Evolutionary conservation across 2,888 invertebrate species (phyloP).

Genomic region (Calameuta pallipes): DNA sequence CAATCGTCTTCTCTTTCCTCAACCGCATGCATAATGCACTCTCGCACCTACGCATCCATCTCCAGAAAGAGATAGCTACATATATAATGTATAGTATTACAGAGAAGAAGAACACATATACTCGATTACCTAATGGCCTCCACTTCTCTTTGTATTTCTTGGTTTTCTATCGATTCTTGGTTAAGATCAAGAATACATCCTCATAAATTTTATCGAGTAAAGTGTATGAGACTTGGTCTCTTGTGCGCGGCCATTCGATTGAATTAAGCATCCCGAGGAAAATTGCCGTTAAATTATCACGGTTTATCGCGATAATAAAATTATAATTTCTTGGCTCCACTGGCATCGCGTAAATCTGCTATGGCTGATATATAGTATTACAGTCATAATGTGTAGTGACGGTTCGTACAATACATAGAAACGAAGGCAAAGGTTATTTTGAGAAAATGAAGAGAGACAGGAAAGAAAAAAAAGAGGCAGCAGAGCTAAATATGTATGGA

Average conservation of each 20-base stretch:
- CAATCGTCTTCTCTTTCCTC: not conserved
- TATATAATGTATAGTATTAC: not conserved
- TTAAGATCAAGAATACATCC: slow-evolving; percentile 7
- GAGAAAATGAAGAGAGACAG: not conserved
- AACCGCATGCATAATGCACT: not conserved
- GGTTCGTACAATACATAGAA: not conserved
- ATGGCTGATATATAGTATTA: not conserved
- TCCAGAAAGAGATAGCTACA: not conserved
- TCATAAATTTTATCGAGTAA: slow-evolving; percentile 13
- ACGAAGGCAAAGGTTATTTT: not conserved
- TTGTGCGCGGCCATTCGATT: not conserved
- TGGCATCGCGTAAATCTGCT: not conserved
- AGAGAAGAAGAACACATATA: slow-evolving; percentile 9
- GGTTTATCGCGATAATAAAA: slow-evolving; percentile 2
- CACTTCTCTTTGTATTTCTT: slow-evolving; percentile 13
- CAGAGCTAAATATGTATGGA: not conserved
- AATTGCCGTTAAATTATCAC: not conserved
- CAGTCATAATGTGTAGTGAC: not conserved
- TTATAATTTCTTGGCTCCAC: not conserved
- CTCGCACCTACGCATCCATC: not conserved
- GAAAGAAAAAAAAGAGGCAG: too few species aligned
- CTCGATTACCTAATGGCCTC: slow-evolving; percentile 24
- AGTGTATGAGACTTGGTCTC: slow-evolving; percentile 1
- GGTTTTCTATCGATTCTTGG: slow-evolving; percentile 1
- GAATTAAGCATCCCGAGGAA: not conserved